Base-by-base conservation (phyloP, 2,113 vertebrate species). In the Hippopotamus amphibius region DNA sequence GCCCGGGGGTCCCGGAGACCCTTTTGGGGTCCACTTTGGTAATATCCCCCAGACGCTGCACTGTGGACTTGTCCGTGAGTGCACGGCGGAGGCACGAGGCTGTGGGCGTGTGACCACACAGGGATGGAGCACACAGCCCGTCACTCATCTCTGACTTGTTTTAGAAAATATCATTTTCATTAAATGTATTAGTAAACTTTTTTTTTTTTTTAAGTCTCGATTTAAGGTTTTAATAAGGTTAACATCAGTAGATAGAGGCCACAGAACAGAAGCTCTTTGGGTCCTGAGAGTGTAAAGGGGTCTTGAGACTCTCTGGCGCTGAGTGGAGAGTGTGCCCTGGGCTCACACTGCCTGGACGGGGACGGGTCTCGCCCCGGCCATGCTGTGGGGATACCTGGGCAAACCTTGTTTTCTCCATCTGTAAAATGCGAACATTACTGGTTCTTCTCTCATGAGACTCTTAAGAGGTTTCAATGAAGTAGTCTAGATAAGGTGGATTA, bases 81-180 rank as follows among this genome's bases (percentile, higher is more conserved):
- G 0, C 55, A 43, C 30, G 1, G 19, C 0, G 0, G 8, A 3
- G 3, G 13, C 24, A 55, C 30, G 5, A 4, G 46, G 59, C 26
- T 24, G 16, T 0, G 1, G 46, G 30, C 12, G 0, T 1, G 1
- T 5, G 12, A 10, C 6, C 0, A 0, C 24, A 10, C 74, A 30
- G 8, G 33, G 24, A 19, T 13, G 8, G 3, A 17, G 30, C 30
- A 0, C 37, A 37, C 46, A 69, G 86, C 10, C 90, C 8, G 16
- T 53, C 19, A 3, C 43, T n/a, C 21, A 10, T 14, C 33, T 88
- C 33, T 53, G 15, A 59, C 37, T 41, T 41, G 33, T 28, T 88
- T 69, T 19, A 71, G 24, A 59, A 81, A 63, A 26, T 53, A 59
- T 0, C 24, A 48, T 68, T 33, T 12, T 74, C 48, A 57, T 53